Evolutionary conservation across 2,113 vertebrate genomes (phyloP), one percentile per base, ranked within the genome.

Genomic region (Acrocephalus arundinaceus): DNA sequence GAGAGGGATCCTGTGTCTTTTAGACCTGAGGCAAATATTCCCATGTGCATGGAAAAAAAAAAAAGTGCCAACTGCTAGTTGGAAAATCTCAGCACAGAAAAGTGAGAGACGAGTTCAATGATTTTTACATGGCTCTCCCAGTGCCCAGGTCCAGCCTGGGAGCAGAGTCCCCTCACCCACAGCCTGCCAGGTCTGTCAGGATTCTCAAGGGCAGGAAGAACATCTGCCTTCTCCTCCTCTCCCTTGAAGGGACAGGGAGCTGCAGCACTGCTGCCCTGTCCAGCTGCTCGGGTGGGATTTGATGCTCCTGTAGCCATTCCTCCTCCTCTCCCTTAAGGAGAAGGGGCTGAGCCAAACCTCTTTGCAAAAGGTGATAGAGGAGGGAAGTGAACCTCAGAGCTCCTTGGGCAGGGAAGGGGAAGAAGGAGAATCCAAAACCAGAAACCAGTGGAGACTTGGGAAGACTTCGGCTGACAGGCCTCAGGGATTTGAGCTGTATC

Each of bases 231-330:
- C 45, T 67, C n/a, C 72, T 80, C 6, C 1, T 62, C 5, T 74
- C 37, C 55, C 61, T 58, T 0, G 0, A 43, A 67, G 46, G 74
- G 19, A 78, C 0, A 2, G 16, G 18, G 16, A 91, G 70, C 55
- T 77, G 90, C 3, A 4, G 73, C 81, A 48, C 55, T 77, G 65
- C 87, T 81, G 77, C 15, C 6, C 23, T 4, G 19, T 28, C 77
- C 74, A 87, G 65, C 31, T 92, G 43, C 21, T 67, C 0, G 0
- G 28, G 65, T 1, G 3, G 61, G 31, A 67, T 62, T 81, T 71
- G 31, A 37, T 5, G 4, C 17, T 54, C 15, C 63, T 8, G 5
- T 10, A 61, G n/a, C n/a, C 22, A 48, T 77, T 81, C 48, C 63
- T 66, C 22, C 37, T 83, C n/a, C 46, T 70, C 8, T 76, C 27